Evolutionary conservation across 2,888 invertebrate species (phyloP), one percentile per base, ranked within the genome.

Genomic region (Drosophila pseudotakahashii): DNA sequence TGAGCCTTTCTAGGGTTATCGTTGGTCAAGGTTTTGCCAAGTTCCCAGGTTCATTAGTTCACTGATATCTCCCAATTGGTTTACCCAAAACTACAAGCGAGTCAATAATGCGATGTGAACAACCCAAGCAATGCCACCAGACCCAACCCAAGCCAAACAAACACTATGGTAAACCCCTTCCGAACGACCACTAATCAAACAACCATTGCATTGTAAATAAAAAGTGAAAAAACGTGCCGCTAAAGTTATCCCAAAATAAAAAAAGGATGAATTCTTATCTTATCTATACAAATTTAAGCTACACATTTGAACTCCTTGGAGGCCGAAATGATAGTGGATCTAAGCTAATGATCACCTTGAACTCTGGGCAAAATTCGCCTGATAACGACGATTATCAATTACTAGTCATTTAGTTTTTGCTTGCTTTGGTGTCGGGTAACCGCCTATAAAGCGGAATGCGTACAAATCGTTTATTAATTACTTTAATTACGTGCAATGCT

Each of bases 401-500:
- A 54, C 19, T 16, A 13, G 26, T 11, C 10, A 16, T 45, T 32
- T 37, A 16, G 36, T 26, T 58, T 32, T 55, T n/a, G 47, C 30
- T 48, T 14, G 32, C 39, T 63, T 26, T 48, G 23, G 32, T 14
- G 41, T 2, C 32, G 44, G 13, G 11, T 32, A 44, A 47, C 55
- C 55, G 52, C 55, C 51, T 64, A 63, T 66, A 77, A 77, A 75
- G 50, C 11, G 64, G 59, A 80, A 68, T 72, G 72, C 76, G 72
- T 76, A 75, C 76, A 83, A 81, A 81, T 81, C 66, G 78, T 75
- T 83, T 69, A 75, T 73, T 82, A 83, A 81, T 81, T 85, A 69
- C 64, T 75, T 67, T 80, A 82, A 81, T 85, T 78, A 80, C 72
- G 26, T 51, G 69, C 57, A 75, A 78, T 73, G 57, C 53, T 64